Percentiles rank a stretch among this genome's conserved stretches.
phyloP scores from a whole-genome alignment of 1,140 invertebrate genomes.

The Elysia chlorotica region DNA sequence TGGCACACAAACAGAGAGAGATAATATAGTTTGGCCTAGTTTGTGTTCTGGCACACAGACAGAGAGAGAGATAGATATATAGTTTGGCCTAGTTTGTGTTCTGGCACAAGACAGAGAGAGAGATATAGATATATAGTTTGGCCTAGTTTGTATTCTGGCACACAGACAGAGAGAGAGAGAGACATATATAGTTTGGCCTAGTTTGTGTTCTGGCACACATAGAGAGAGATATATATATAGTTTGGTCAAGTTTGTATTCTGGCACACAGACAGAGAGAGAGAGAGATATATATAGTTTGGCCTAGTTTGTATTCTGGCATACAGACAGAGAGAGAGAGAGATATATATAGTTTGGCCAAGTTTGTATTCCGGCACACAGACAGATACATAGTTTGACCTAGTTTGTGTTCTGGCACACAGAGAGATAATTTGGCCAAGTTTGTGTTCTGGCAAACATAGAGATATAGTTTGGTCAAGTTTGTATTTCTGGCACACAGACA shows the following conservation, averaged over 20 bases:
- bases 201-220: background rate
- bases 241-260: background rate
- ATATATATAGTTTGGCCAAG: no score
- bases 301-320: background rate
- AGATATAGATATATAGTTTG: background rate
- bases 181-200: no score
- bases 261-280: background rate
- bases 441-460: background rate
- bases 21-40: background rate
- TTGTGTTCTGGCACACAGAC: background rate
- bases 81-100: background rate
- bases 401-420: background rate
- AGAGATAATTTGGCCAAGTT: no score
- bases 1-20: background rate
- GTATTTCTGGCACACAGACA: no score
- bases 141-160: no score
- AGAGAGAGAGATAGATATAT: background rate
- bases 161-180: no score
- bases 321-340: no score
- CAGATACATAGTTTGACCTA: no score
- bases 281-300: no score
- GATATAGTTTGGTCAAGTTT: no score
- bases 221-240: background rate
- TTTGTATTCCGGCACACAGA: conserved; percentile 64
- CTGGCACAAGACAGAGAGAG: background rate